These are phyloP conservation scores for Pogonomyrmex californicus DNA, from an alignment of 1,140 invertebrate species.

Conservation along the genomic window DNA sequence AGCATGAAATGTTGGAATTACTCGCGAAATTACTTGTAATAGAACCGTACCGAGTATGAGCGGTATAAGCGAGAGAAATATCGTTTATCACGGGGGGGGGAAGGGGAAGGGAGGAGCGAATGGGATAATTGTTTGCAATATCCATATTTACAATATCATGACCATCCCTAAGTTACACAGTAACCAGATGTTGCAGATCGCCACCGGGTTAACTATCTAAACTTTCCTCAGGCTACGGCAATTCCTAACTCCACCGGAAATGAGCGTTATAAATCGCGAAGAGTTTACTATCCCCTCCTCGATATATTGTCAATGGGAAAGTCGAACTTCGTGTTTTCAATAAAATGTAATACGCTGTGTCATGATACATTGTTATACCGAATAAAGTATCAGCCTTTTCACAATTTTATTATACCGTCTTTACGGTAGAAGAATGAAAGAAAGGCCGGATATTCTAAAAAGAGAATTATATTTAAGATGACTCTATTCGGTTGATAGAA, in stretches of 20 bases:
- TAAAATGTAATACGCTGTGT: conserved; percentile 34
- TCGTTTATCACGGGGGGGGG: conserved; percentile 13
- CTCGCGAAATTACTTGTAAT: background rate
- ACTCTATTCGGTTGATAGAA: background rate
- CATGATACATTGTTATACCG: conserved; percentile 37
- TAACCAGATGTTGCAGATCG: conserved; percentile 67
- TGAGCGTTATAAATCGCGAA: conserved; percentile 54
- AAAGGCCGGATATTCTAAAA: background rate
- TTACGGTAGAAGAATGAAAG: conserved; percentile 4
- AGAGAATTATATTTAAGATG: background rate
- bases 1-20: conserved; percentile 11
- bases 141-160: conserved; percentile 55
- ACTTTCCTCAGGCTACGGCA: conserved; percentile 41
- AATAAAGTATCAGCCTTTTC: background rate
- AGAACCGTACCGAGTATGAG: background rate
- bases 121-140: conserved; percentile 55
- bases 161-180: conserved; percentile 63
- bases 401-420: background rate
- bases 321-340: conserved; percentile 32
- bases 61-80: conserved; percentile 18
- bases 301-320: conserved; percentile 36
- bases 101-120: background rate
- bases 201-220: conserved; percentile 59
- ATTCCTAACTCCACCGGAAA: conserved; percentile 47
- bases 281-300: conserved; percentile 25